These are phyloP conservation scores for Standfussiana lucernea DNA, from an alignment of 2,888 invertebrate species.

Conservation along the genomic window DNA sequence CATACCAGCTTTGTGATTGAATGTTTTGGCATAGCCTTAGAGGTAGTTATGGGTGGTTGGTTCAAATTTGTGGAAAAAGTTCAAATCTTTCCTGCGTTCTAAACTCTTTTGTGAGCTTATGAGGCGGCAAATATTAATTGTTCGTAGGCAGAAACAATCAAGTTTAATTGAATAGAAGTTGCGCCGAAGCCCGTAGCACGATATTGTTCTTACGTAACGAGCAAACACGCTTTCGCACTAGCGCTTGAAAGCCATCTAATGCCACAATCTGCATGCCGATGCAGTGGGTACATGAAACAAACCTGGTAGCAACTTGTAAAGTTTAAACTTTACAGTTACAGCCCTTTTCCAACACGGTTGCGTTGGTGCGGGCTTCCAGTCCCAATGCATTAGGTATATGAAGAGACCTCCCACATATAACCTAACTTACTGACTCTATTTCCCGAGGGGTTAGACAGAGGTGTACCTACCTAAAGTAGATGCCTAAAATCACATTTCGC, in stretches of 20 bases:
- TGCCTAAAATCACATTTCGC: not conserved
- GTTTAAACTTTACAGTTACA: not conserved
- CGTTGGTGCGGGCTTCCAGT: not conserved
- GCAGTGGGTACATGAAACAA: not conserved
- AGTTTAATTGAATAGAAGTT: constrained; percentile 34
- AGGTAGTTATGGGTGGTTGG: not conserved
- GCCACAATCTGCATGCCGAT: not conserved
- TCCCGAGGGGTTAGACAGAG: not conserved
- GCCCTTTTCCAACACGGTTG: not conserved
- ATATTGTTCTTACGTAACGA: constrained; percentile 30
- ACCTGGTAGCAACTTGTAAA: not conserved
- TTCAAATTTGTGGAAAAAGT: not conserved
- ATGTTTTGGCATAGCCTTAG: not conserved
- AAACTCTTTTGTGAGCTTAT: not conserved
- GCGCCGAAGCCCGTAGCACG: not conserved
- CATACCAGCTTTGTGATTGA: not conserved
- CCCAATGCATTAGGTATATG: no score
- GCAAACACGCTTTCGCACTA: constrained; percentile 35
- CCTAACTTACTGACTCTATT: no score
- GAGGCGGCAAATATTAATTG: constrained; percentile 11
- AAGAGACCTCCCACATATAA: no score
- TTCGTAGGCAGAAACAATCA: constrained; percentile 22
- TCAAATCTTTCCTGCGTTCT: not conserved
- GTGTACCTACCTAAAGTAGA: not conserved
- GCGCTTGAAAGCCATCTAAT: constrained; percentile 20